Evolutionary conservation across 1,140 invertebrate genomes (phyloP).

Genomic region (Heliconius himera): DNA sequence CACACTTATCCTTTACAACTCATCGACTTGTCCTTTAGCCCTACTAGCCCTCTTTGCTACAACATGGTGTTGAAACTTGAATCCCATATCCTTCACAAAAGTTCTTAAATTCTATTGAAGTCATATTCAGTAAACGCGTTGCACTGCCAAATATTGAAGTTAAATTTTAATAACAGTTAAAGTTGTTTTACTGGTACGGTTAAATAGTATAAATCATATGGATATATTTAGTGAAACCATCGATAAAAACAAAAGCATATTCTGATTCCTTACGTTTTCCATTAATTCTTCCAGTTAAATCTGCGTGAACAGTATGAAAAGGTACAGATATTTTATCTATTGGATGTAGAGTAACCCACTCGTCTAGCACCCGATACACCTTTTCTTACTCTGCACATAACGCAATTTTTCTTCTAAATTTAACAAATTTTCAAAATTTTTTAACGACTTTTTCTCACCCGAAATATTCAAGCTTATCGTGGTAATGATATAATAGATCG

Average conservation of each 20-base stretch:
- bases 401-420: slow-evolving; percentile 42
- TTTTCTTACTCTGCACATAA: slow-evolving; percentile 50
- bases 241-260: slow-evolving; percentile 20
- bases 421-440: slow-evolving; percentile 45
- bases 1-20: no score
- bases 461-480: no score
- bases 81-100: slow-evolving; percentile 43
- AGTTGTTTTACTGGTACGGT: slow-evolving; percentile 17
- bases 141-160: slow-evolving; percentile 44
- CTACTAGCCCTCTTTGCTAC: slow-evolving; percentile 40
- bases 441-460: no score
- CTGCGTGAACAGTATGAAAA: slow-evolving; percentile 44
- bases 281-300: slow-evolving; percentile 6
- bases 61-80: slow-evolving; percentile 39
- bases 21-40: no score
- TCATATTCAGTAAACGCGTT: slow-evolving; percentile 38
- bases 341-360: slow-evolving; percentile 38
- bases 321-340: slow-evolving; percentile 48
- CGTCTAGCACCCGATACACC: slow-evolving; percentile 42
- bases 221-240: slow-evolving; percentile 25
- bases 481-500: no score
- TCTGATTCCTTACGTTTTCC: not conserved
- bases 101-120: slow-evolving; percentile 32
- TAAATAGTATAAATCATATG: not conserved
- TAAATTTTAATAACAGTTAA: slow-evolving; percentile 38